Base-by-base conservation (phyloP, 2,113 vertebrate species). In the Ageneiosus marmoratus region DNA sequence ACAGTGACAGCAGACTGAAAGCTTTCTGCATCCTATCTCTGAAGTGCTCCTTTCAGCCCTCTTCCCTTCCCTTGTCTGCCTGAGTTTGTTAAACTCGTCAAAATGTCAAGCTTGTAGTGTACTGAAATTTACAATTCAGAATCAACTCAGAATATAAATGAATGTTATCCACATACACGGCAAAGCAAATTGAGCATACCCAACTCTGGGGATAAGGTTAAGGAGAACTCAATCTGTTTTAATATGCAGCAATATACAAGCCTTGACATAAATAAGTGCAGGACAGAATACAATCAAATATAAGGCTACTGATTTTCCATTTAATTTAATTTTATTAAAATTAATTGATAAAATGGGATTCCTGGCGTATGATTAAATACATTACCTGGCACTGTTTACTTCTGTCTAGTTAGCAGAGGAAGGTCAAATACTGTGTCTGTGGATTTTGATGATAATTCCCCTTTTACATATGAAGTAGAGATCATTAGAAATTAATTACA, bases 71-170 rank as follows among this genome's bases (percentile, higher is more conserved):
- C 63, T 56, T 73, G 62, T 74, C 75, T 63, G 16, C 78, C 69
- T 81, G 44, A 77, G 76, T 87, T 83, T 48, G 67, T 82, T 84
- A 84, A 83, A 84, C 29, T 27, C 41, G 50, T 80, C 81, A 79
- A 84, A 83, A 79, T 87, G 80, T 80, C 77, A 85, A 60, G 81
- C 50, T 79, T 84, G 50, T 82, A 80, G 32, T 51, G 70, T 50
- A 56, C 32, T 78, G 77, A 50, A 84, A 86, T 84, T 62, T 84
- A 84, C 34, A 46, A 82, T 80, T 80, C 60, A 46, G 34, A 73
- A 70, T 86, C 62, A 73, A 24, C 67, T 56, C 34, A 51, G 34
- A 34, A 67, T 77, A 79, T 58, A 83, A 74, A 83, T 37, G 65
- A 83, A 83, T 80, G 34, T 44, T 53, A 53, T 58, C 58, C 37